phyloP scores from a whole-genome alignment of 2,888 invertebrate species.

The Heliconius erato region DNA sequence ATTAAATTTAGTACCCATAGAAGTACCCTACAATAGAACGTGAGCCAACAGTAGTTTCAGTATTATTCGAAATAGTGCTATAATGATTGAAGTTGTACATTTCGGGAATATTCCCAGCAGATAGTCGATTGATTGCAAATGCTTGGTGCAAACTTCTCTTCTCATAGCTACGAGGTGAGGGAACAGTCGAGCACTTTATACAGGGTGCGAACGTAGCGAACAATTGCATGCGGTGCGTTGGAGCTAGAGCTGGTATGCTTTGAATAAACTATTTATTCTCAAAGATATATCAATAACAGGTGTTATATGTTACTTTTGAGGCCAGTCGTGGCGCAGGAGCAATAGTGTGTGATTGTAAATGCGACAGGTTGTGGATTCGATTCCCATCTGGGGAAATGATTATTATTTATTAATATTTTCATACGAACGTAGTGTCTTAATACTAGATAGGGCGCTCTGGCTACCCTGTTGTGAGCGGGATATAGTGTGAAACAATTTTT shows the following conservation, averaged over 20 bases:
- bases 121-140: conserved; percentile 29
- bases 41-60: neutral
- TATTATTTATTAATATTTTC: no score
- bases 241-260: neutral
- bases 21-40: neutral
- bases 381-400: no score
- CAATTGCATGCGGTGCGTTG: neutral
- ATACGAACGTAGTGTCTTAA: no score
- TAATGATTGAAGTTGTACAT: conserved; percentile 27
- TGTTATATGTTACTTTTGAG: neutral
- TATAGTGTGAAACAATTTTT: no score
- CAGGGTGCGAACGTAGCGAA: neutral
- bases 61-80: conserved; percentile 24
- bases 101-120: conserved; percentile 26
- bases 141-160: conserved; percentile 26
- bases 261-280: neutral
- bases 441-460: no score
- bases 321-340: no score
- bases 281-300: neutral
- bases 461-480: no score
- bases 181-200: conserved; percentile 16
- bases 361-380: no score
- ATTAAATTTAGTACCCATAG: neutral
- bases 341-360: no score
- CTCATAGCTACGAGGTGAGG: neutral